Base-by-base conservation (phyloP, 2,888 invertebrate species). In the Drosophila formosana region DNA sequence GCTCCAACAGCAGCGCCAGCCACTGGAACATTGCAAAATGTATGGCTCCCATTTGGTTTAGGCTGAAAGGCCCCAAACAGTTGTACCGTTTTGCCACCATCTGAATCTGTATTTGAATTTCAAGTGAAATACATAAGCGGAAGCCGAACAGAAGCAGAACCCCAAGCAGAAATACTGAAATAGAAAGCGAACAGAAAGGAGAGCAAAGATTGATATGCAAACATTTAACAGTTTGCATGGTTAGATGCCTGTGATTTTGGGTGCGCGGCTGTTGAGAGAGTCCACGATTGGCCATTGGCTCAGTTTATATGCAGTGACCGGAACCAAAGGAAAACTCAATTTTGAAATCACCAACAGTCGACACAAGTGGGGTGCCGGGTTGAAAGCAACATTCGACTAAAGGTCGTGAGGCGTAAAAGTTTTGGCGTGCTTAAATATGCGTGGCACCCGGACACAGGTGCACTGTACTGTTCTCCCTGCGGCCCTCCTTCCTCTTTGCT, bases 151-250 rank as follows among this genome's bases (percentile, higher is more conserved):
- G n/a, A 9, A 32, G 49, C 18, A 49, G 26, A 11, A 23, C 23
- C 11, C 11, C 32, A 7, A 37, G 8, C 3, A 4, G n/a, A 26
- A 28, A 23, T 9, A 4, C 37, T n/a, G 37, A 45, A 32, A 5
- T 37, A 13, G 18, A 41, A 26, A 23, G n/a, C 28, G 30, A 55
- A 45, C 6, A 3, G 32, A 61, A 71, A 56, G 55, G 45, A 65
- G 53, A 45, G 52, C 49, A 58, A 73, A 82, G 88, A 88, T 88
- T 88, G 86, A 85, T 85, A 78, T 86, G 88, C 80, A 72, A 75
- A 78, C 86, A 85, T 88, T 88, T 80, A 75, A 72, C 83, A 73
- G 82, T 76, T 82, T 75, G 72, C 76, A 72, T 64, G 74, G 79
- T 74, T 83, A 72, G 82, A 72, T 71, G 76, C 45, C 75, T 53